phyloP scores from a whole-genome alignment of 2,113 vertebrate genomes.

The Natator depressus region DNA sequence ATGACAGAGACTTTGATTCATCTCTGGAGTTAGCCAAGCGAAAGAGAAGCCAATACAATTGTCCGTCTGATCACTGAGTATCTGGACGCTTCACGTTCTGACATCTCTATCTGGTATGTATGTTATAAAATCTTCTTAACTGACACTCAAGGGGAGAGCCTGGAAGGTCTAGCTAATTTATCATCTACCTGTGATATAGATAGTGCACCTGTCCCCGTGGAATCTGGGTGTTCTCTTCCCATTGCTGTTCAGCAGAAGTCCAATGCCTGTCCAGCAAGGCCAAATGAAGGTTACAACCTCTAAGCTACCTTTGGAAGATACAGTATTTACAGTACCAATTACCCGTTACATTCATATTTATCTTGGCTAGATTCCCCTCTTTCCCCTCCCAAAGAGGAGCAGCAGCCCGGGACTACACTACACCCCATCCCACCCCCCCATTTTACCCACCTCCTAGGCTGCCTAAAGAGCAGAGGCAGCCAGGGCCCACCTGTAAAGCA shows the following conservation, averaged over 20 bases:
- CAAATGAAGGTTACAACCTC: background rate
- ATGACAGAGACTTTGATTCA: conserved; percentile 45
- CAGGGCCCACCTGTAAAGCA: background rate
- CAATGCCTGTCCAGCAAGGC: background rate
- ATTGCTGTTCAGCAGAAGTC: background rate
- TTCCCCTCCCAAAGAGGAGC: background rate
- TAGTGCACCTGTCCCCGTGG: background rate
- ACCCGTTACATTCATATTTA: background rate
- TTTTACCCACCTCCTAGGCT: background rate
- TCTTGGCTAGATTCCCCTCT: background rate
- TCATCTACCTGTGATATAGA: background rate
- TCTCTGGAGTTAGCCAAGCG: background rate
- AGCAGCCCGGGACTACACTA: background rate
- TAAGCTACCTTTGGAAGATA: background rate
- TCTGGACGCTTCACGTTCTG: conserved; percentile 1
- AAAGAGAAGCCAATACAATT: background rate
- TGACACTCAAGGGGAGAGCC: background rate
- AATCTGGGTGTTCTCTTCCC: background rate
- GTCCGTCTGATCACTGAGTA: conserved; percentile 11
- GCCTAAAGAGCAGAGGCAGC: background rate
- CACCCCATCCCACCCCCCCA: too few relatives aligned
- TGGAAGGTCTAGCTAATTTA: background rate
- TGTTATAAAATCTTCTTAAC: conserved; percentile 25
- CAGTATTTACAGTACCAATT: background rate
- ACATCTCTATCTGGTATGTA: conserved; percentile 55